Evolutionary conservation across 2,113 vertebrate species (phyloP).

Genomic region (Hyaena hyaena): DNA sequence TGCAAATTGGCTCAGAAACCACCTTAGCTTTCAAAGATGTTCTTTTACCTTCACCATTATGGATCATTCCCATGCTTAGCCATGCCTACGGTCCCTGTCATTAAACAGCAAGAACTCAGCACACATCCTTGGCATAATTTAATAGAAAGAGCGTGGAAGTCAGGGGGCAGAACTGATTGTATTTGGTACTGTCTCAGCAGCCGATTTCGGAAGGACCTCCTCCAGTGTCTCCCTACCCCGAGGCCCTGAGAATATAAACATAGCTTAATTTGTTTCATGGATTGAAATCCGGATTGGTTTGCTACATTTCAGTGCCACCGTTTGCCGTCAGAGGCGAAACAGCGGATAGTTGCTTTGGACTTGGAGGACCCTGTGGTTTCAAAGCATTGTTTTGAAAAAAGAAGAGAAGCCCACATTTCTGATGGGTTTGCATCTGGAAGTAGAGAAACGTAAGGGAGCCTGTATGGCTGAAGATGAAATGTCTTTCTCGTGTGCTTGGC

Average conservation of each 20-base stretch:
- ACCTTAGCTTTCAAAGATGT: slow-evolving; percentile 50
- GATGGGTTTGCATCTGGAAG: slow-evolving; percentile 28
- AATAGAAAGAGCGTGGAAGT: slow-evolving; percentile 39
- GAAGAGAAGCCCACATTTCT: not conserved
- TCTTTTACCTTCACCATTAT: slow-evolving; percentile 40
- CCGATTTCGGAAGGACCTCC: slow-evolving; percentile 40
- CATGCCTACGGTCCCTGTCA: not conserved
- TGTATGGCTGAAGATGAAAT: not conserved
- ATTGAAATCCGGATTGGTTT: not conserved
- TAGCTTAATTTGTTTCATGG: not conserved
- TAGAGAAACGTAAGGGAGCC: not conserved
- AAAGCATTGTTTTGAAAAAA: slow-evolving; percentile 14
- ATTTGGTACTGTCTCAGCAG: not conserved
- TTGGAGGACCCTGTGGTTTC: not conserved
- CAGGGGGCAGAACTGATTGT: slow-evolving; percentile 26
- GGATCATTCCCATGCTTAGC: slow-evolving; percentile 10
- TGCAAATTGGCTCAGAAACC: slow-evolving; percentile 69
- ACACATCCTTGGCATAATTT: slow-evolving; percentile 2
- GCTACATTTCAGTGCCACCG: not conserved
- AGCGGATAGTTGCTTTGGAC: not conserved
- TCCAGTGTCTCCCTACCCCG: not conserved
- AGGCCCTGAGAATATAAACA: not conserved
- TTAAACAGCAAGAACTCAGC: slow-evolving; percentile 15
- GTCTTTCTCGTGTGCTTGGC: not conserved
- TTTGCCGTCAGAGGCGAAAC: not conserved